Base-by-base conservation (phyloP, 2,113 vertebrate genomes). In the Aplodontia rufa region DNA sequence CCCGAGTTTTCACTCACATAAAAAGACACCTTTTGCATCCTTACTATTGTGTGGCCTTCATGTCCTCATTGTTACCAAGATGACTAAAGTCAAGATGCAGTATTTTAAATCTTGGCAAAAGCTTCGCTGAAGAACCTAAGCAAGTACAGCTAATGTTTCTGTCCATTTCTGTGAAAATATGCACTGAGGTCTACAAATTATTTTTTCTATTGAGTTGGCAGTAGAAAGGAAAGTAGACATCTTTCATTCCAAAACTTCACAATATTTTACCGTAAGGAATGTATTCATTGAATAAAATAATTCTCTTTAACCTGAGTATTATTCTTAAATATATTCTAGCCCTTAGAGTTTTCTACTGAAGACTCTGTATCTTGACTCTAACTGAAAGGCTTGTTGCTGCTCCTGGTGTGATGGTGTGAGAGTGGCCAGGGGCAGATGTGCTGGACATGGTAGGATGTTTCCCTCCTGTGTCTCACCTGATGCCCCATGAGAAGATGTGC, bases 381-480 rank as follows among this genome's bases (percentile, higher is more conserved):
- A 60, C 6, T 55, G 60, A 55, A 12, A 68, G 20, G 64, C 30
- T 75, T 14, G 53, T 17, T 6, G 9, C 7, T 30, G 66, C 12
- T 53, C 55, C n/a, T 24, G 16, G 28, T 35, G 12, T 4, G 24
- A n/a, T 20, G 28, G 37, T 8, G 26, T 11, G 6, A 12, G 40
- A 5, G 58, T 22, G 0, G 37, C 14, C 30, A 20, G 20, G 11
- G 37, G 13, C 6, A n/a, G 16, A 8, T 1, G 2, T 3, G 13
- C 24, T 28, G 2, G 0, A 12, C 11, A 6, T 0, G 0, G 0
- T 0, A 1, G 1, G 12, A 11, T 22, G 8, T 5, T 22, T 28
- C 17, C 32, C 62, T 47, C 47, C 26, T 28, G 17, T 7, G 3
- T 64, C 49, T 82, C 20, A 78, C 22, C 49, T 40, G 11, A 71